Evolutionary conservation across 2,888 invertebrate genomes (phyloP), one percentile per base, ranked within the genome.

Genomic region (Cremastobaeus sp.): DNA sequence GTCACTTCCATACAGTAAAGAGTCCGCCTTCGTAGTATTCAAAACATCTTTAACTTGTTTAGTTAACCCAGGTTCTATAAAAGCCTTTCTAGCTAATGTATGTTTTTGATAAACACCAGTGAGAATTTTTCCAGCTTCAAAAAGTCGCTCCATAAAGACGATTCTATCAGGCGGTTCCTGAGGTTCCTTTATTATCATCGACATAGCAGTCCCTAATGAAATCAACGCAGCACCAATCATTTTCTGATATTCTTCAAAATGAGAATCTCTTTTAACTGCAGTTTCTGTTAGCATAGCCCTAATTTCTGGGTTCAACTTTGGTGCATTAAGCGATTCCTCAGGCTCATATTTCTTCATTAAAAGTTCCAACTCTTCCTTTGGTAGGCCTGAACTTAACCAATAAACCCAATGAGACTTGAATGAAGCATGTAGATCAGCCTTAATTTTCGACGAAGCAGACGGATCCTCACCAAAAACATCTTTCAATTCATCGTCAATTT

Each of bases 111-210:
- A 11, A 9, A 64, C 14, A 0, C 25, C 8, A 6, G 48, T 8
- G 9, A 62, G 34, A 0, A 64, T 18, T 8, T 39, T 59, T 11
- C 52, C 59, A n/a, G 54, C 37, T 6, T 69, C 60, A 20, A 52
- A 21, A 0, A 60, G 8, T 11, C 18, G 9, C 45, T 59, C 52
- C 9, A 69, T 43, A 17, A 59, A 1, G 0, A 37, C 5, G 2
- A 5, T 3, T 11, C 17, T 25, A 25, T 68, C 68, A 1, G 59
- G 5, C 1, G 18, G 30, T 5, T 37, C 25, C 11, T 55, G 12
- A 12, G 39, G 15, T 9, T 37, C 47, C 1, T 37, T 30, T 1
- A 55, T 12, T 34, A 52, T 12, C 0, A 9, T 2, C 8, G 37
- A 37, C 3, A 52, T 52, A 3, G 64, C 41, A 20, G 20, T 11